These are phyloP conservation scores for Tursiops truncatus DNA, from an alignment of 2,113 vertebrate genomes.

Conservation along the genomic window DNA sequence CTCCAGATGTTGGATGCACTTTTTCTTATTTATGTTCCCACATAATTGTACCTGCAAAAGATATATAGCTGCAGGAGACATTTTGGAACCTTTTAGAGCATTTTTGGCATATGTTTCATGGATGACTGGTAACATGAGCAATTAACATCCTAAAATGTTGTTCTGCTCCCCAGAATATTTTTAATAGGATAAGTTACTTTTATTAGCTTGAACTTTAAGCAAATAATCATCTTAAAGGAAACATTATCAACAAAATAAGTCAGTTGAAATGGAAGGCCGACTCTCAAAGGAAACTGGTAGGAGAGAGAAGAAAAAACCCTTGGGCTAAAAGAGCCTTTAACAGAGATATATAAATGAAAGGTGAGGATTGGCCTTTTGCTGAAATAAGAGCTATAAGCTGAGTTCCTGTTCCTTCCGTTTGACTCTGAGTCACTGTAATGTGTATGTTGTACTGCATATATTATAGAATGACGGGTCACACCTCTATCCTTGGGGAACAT, in stretches of 20 bases:
- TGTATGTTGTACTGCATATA: background rate
- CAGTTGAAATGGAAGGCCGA: constrained; percentile 10
- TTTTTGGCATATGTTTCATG: constrained; percentile 82
- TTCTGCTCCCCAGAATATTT: constrained; percentile 66
- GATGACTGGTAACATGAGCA: constrained; percentile 78
- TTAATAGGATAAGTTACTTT: constrained; percentile 74
- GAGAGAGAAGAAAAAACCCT: constrained; percentile 52
- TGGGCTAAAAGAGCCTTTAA: constrained; percentile 35
- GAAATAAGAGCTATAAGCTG: background rate
- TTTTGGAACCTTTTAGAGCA: constrained; percentile 82
- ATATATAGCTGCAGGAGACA: constrained; percentile 87
- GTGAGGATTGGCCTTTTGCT: background rate
- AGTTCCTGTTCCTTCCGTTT: background rate
- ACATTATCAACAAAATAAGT: constrained; percentile 64
- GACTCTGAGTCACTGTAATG: background rate
- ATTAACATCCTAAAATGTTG: constrained; percentile 75
- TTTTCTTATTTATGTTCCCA: constrained; percentile 83
- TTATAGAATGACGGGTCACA: background rate
- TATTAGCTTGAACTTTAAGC: constrained; percentile 78
- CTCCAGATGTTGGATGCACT: constrained; percentile 89
- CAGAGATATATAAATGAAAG: constrained; percentile 30
- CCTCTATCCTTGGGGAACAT: background rate
- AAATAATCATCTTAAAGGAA: constrained; percentile 77
- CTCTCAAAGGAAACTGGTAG: constrained; percentile 25
- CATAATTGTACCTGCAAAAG: constrained; percentile 89